Conservation (phyloP, 2,113 vertebrate species). For the Bufo bufo region DNA sequence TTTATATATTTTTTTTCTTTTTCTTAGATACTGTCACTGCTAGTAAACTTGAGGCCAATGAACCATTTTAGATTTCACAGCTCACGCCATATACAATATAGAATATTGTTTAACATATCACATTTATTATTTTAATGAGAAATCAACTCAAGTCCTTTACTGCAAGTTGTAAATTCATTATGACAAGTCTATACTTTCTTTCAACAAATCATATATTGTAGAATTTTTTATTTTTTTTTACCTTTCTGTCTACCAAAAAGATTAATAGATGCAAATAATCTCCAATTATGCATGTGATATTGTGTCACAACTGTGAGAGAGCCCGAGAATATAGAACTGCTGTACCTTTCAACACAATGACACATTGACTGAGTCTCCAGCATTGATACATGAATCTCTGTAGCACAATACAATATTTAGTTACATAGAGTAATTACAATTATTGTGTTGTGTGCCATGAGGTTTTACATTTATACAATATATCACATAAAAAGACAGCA, state of each 20-base stretch:
- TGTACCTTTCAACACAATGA: background rate
- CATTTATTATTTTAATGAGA: conserved; percentile 7
- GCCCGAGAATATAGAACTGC: background rate
- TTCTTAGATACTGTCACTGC: background rate
- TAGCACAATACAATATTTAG: conserved; percentile 28
- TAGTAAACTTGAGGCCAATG: background rate
- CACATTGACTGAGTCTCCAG: background rate
- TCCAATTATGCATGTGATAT: conserved; percentile 17
- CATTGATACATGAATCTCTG: background rate
- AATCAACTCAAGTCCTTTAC: background rate
- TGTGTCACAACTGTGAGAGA: conserved; percentile 29
- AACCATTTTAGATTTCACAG: background rate
- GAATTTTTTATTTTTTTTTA: conserved; percentile 18
- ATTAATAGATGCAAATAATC: conserved; percentile 38
- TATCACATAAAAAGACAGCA: background rate
- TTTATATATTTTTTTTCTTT: background rate
- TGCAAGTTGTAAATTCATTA: background rate
- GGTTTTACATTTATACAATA: conserved; percentile 15
- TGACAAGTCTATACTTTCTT: conserved; percentile 12
- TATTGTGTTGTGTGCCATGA: background rate
- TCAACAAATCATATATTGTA: background rate
- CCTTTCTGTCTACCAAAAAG: conserved; percentile 15
- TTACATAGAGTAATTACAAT: conserved; percentile 20
- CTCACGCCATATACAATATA: background rate
- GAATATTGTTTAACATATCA: background rate